These are phyloP conservation scores for Habropoda laboriosa DNA, from an alignment of 1,140 invertebrate genomes.

Conservation along the genomic window DNA sequence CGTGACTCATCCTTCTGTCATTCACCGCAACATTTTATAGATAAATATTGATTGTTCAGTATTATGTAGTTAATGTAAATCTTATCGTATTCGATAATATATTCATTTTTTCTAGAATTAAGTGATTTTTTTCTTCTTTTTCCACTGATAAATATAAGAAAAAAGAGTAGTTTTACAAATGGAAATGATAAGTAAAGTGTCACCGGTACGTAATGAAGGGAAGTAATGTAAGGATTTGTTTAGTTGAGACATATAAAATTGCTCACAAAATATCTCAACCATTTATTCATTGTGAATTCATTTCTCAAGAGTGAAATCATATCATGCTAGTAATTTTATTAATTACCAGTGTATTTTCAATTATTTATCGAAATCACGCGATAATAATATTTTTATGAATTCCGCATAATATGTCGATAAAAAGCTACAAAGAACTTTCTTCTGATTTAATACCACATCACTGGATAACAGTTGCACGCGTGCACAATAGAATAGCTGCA, in stretches of 20 bases:
- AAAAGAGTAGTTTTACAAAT: background rate
- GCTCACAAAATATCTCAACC: conserved; percentile 75
- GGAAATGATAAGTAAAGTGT: background rate
- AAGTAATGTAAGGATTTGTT: background rate
- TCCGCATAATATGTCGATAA: conserved; percentile 69
- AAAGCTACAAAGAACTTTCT: conserved; percentile 73
- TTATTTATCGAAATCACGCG: conserved; percentile 60
- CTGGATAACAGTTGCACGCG: conserved; percentile 40
- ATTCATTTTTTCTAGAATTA: conserved; percentile 40
- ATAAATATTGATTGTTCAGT: conserved; percentile 58
- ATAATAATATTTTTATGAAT: conserved; percentile 65
- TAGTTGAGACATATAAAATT: conserved; percentile 53
- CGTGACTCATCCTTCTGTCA: conserved; percentile 8
- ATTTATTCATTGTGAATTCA: conserved; percentile 72
- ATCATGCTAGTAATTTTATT: conserved; percentile 57
- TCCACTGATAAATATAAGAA: background rate
- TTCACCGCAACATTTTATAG: background rate
- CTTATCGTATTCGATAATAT: conserved; percentile 43
- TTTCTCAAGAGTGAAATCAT: conserved; percentile 56
- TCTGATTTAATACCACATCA: conserved; percentile 46
- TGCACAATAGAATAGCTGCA: conserved; percentile 39
- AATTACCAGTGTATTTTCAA: conserved; percentile 51
- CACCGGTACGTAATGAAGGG: background rate
- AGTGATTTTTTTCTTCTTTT: background rate
- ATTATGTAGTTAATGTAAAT: conserved; percentile 55